Evolutionary conservation across 2,113 vertebrate species (phyloP).

Genomic region (Hippotragus niger): DNA sequence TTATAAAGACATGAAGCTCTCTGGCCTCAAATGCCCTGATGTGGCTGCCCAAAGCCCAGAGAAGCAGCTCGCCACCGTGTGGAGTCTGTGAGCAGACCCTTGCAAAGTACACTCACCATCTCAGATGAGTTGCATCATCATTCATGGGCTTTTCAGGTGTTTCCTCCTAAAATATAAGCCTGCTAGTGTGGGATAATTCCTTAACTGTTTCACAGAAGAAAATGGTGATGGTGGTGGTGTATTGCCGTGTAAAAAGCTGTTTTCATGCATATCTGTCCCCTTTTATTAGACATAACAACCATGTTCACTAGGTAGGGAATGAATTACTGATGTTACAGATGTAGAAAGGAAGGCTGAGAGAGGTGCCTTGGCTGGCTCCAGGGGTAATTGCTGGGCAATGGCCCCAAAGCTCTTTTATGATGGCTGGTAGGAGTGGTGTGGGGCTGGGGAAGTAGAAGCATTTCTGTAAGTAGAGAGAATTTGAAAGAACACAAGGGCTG

Average conservation of each 20-base stretch:
- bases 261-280: neutral
- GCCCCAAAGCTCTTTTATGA: neutral
- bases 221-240: neutral
- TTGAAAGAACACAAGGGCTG: neutral
- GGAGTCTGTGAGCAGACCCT: neutral
- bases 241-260: neutral
- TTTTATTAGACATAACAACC: neutral
- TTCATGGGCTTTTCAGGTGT: neutral
- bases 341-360: neutral
- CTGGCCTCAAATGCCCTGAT: constrained; percentile 74
- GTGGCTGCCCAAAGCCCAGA: neutral
- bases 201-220: neutral
- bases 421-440: neutral
- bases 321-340: neutral
- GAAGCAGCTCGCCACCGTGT: neutral
- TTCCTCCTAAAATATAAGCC: neutral
- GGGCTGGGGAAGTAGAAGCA: too few relatives aligned
- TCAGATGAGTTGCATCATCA: neutral
- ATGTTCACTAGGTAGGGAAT: neutral
- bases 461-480: accelerated
- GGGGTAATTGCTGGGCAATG: neutral
- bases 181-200: neutral
- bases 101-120: neutral
- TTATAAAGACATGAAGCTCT: constrained; percentile 75
- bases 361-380: neutral